Evolutionary conservation across 2,797 vertebrate genomes (phyloP), one percentile per base, ranked within the genome.

Genomic region (Crenuchus spilurus): DNA sequence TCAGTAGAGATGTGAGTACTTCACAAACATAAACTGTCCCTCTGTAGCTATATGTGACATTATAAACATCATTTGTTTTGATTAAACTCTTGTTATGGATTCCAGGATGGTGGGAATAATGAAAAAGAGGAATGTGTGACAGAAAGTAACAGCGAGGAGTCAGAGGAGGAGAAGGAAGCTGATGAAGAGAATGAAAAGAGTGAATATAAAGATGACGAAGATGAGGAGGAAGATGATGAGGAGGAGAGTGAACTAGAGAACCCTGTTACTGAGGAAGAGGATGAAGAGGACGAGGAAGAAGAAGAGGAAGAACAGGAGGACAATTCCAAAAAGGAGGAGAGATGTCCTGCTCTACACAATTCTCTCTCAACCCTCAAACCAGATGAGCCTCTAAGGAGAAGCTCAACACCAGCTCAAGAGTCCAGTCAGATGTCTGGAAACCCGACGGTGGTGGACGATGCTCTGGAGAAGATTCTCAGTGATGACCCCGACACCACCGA

Each of bases 391-490:
- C 44, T 86, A 33, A 84, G 0, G 82, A 91, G 81, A 88, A 88
- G 30, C 51, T 87, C 88, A 46, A 88, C 88, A 82, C 84, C 85
- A 42, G 13, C 16, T 74, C 83, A 85, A 1, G 83, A 85, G 14
- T 80, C 89, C 77, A 85, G 86, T 20, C 91, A 90, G 54, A 82
- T 87, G 0, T 91, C 87, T 8, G 95, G 95, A 77, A 99, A 98
- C 83, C 96, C 98, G 24, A 97, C 93, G 0, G 92, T 97, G 3
- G 96, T 97, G 22, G 97, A 99, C 14, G 97, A 99, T 0, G 92
- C 90, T 55, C 84, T 99, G 74, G 95, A 97, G 80, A 93, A 86
- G 84, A 92, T 95, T 63, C 90, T 89, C 1, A 87, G 37, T 82
- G 89, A 99, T 0, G 95, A 98, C 83, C 87, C 93, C 0, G 91